phyloP scores from a whole-genome alignment of 2,888 invertebrate genomes.

The Leuctra nigra region DNA sequence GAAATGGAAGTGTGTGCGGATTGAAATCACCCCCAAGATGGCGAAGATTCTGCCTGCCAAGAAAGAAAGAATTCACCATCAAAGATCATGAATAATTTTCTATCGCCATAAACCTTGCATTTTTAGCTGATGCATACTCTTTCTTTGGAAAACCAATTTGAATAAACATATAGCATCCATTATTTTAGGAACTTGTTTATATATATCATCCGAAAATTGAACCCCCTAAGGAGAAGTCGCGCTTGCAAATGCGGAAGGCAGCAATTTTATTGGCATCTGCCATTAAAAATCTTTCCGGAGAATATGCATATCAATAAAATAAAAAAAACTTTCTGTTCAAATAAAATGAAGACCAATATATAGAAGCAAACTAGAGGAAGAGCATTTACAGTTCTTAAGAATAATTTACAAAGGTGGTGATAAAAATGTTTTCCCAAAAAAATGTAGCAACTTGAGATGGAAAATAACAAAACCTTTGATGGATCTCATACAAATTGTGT shows the following conservation, averaged over 20 bases:
- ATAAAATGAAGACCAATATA: background rate
- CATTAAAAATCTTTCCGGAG: constrained; percentile 25
- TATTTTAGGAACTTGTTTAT: background rate
- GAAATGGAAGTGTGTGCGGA: no score
- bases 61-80: no score
- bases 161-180: constrained; percentile 4
- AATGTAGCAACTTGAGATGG: background rate
- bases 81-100: background rate
- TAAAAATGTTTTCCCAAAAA: background rate
- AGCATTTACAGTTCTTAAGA: background rate
- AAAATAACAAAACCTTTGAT: background rate
- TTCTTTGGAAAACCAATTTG: background rate
- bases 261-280: constrained; percentile 21
- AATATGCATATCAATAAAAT: constrained; percentile 26
- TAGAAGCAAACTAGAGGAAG: no score
- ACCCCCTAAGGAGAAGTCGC: background rate
- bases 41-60: no score
- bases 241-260: background rate
- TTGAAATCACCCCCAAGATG: no score
- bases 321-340: background rate
- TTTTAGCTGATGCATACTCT: background rate
- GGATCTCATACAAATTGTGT: no score
- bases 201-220: background rate
- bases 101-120: background rate
- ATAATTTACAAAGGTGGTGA: background rate